These are phyloP conservation scores for Melanaphis sacchari DNA, from an alignment of 1,140 invertebrate species.

Conservation along the genomic window DNA sequence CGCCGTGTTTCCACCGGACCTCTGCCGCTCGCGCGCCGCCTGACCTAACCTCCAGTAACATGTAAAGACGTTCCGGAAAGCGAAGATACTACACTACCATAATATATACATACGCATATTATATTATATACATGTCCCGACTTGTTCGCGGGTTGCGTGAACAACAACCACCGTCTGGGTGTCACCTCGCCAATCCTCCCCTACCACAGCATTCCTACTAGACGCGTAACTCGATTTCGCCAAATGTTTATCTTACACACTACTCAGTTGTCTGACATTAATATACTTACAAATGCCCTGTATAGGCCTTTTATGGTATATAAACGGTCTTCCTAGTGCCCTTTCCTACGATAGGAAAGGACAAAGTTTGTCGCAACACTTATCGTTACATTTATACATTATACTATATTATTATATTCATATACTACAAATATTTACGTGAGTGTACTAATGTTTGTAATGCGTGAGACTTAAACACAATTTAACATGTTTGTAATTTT, in stretches of 20 bases:
- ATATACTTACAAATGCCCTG: neutral
- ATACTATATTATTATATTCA: neutral
- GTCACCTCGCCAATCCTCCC: neutral
- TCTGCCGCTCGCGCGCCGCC: neutral
- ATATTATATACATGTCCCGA: constrained; percentile 15
- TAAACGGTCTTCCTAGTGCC: neutral
- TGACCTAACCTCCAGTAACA: neutral
- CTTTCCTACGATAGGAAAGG: neutral
- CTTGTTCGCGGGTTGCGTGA: neutral
- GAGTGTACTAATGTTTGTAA: no score
- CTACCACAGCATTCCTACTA: no score
- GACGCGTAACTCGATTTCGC: neutral
- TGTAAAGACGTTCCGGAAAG: constrained; percentile 44
- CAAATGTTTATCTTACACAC: neutral
- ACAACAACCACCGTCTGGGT: neutral
- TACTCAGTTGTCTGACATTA: neutral
- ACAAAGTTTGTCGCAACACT: neutral
- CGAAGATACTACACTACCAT: neutral
- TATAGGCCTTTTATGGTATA: neutral
- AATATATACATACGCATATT: neutral
- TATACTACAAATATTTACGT: neutral
- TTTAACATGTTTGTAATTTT: no score
- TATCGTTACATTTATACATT: constrained; percentile 6
- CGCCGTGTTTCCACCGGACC: constrained; percentile 1
- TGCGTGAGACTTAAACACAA: no score